Evolutionary conservation across 2,888 invertebrate species (phyloP), one percentile per base, ranked within the genome.

Genomic region (Acronicta psi): DNA sequence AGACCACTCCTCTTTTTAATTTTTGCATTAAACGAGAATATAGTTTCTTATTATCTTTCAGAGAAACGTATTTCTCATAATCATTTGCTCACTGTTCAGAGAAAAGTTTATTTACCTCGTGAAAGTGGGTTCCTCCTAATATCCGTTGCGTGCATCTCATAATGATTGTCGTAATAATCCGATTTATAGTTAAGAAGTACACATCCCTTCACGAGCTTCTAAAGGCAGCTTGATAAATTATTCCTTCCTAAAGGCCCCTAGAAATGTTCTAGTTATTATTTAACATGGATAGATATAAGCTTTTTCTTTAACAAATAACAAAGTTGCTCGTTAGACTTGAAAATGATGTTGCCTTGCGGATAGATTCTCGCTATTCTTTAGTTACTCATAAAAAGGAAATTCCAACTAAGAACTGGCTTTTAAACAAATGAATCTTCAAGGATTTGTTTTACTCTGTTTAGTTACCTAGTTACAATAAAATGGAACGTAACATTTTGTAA

Each of bases 181-280:
- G 18, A 65, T 65, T 51, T 62, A 68, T 68, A 20, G 41, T 16
- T 20, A 36, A 37, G 42, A 41, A 59, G 51, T 54, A 67, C 38
- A 49, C 25, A 52, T 40, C 10, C 7, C 23, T 50, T 56, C 10
- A 23, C 20, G 41, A 56, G 20, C 36, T 54, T 45, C 11, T 43
- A 17, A 42, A 40, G 37, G 59, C 29, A 29, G 11, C 23, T 59
- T 56, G 43, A 71, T 68, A 71, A 71, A 71, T 72, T 68, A 49
- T 50, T 43, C 8, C 31, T 55, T 18, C 45, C 8, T 52, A 13
- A 63, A 45, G 58, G 49, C 44, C 52, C 44, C 50, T 52, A 57
- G 42, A 67, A 56, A 64, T 46, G 42, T 37, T 14, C 43, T 38
- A 37, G 31, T 25, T 11, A n/a, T 17, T 34, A 29, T 14, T 25